A percentile compares a stretch with the other conserved stretches of the same genome.
phyloP scores from a whole-genome alignment of 2,113 vertebrate species.

The Tachysurus vachellii region DNA sequence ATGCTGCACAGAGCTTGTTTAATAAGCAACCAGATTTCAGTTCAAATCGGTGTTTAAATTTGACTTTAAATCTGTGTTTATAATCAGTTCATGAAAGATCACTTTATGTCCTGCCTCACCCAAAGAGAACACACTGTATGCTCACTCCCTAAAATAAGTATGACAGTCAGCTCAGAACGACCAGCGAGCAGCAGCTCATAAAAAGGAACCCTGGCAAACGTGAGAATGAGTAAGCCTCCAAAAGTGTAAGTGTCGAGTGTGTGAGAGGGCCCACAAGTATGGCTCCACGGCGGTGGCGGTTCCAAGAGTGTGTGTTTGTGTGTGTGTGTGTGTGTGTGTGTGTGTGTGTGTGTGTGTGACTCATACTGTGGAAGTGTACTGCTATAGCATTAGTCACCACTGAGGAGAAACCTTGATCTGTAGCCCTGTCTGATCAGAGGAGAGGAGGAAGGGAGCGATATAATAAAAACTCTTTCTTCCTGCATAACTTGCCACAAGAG shows the following conservation, averaged over 20 bases:
- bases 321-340: slow-evolving; percentile 17
- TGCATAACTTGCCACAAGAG: slow-evolving; percentile 3
- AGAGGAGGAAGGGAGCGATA: slow-evolving; percentile 5
- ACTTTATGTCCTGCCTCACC: slow-evolving; percentile 1
- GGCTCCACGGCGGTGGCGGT: slow-evolving; percentile 18
- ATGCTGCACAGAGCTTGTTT: not conserved
- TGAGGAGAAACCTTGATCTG: slow-evolving; percentile 48
- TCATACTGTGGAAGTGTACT: slow-evolving; percentile 50
- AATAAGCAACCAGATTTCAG: not conserved
- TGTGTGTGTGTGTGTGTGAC: slow-evolving; percentile 37
- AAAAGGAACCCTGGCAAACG: slow-evolving; percentile 49
- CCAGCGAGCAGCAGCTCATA: slow-evolving; percentile 31
- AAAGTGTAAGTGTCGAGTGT: slow-evolving; percentile 47
- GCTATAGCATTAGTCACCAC: slow-evolving; percentile 50
- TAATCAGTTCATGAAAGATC: not conserved
- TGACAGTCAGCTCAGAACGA: slow-evolving; percentile 43
- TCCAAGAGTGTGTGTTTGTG: slow-evolving; percentile 26
- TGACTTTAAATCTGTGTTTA: not conserved
- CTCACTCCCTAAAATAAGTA: slow-evolving; percentile 40
- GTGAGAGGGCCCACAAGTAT: slow-evolving; percentile 29
- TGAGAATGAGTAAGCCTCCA: slow-evolving; percentile 49
- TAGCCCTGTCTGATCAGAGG: slow-evolving; percentile 32
- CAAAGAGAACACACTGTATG: slow-evolving; percentile 23
- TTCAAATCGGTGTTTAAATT: not conserved
- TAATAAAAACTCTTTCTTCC: slow-evolving; percentile 29